Base-by-base conservation (phyloP, 2,888 invertebrate species). In the Gryllus longicercus region DNA sequence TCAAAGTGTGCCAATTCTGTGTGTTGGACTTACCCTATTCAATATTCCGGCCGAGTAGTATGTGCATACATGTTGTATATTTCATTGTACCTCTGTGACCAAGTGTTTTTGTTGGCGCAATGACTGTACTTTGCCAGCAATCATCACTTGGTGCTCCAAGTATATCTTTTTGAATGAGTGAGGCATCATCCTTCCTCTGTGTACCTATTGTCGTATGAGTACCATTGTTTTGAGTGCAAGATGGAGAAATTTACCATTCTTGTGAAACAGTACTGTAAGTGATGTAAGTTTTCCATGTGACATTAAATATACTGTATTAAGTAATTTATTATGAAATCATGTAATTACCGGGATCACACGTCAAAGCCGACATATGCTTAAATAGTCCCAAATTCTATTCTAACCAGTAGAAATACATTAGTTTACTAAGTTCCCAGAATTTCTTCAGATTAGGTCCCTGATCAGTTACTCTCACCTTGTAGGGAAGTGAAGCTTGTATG, bases 41-140 rank as follows among this genome's bases (percentile, higher is more conserved):
- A 82, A 81, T 79, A 81, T 78, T 82, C 82, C 81, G 82, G 82
- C 82, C 82, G 80, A 77, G 63, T n/a, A 63, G 63, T 63, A 63
- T 63, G 63, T 63, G 63, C 63, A 63, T 63, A 63, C 63, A 63
- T 63, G 63, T 63, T 63, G 63, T 63, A 63, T 63, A 63, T 63
- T 63, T 63, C 63, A 63, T n/a, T 63, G 63, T 63, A 63, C n/a
- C 63, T 63, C 63, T 18, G 16, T 14, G n/a, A n/a, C 63, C 63
- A 63, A 63, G 63, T 63, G 63, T n/a, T 63, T 63, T n/a, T 14
- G 63, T 63, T 63, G 63, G n/a, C 63, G n/a, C 63, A 63, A 63
- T 63, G 63, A 63, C 63, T 63, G 14, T 63, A 63, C 63, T 63
- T n/a, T 14, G 63, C 16, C n/a, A 14, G n/a, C 14, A 14, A 63